These are phyloP conservation scores for Vimba vimba DNA, from an alignment of 2,113 vertebrate genomes.

Conservation along the genomic window DNA sequence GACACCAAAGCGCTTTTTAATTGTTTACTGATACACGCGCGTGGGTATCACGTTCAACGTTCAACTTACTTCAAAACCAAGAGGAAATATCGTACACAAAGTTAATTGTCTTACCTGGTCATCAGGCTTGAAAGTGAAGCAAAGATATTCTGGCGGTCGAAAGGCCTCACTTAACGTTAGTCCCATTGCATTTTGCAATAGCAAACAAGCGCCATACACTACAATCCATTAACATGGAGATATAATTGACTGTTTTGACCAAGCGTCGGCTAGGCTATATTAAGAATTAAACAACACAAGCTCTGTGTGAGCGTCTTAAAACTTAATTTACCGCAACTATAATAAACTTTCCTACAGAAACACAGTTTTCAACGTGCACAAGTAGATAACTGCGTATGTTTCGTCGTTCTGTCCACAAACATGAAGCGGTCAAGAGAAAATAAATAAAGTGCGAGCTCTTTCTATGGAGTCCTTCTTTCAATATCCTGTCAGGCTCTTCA, in stretches of 20 bases:
- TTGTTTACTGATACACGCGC: conserved; percentile 23
- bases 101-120: conserved; percentile 51
- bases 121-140: conserved; percentile 38
- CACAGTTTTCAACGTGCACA: background rate
- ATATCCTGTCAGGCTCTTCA: background rate
- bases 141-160: conserved; percentile 9
- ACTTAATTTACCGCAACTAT: background rate
- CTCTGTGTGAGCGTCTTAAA: background rate
- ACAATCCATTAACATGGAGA: conserved; percentile 6
- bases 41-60: background rate
- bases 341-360: background rate
- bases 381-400: conserved; percentile 16
- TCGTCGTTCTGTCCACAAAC: conserved; percentile 17
- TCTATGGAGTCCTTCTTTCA: background rate
- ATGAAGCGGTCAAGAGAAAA: conserved; percentile 39
- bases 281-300: background rate
- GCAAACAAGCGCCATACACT: conserved; percentile 12
- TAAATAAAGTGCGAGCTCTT: conserved; percentile 37
- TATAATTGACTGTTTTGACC: conserved; percentile 9
- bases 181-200: conserved; percentile 48
- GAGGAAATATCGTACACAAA: background rate
- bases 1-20: background rate
- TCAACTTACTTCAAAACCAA: background rate
- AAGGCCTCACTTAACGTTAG: conserved; percentile 46
- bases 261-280: background rate